Evolutionary conservation across 2,888 invertebrate species (phyloP), one percentile per base, ranked within the genome.

Genomic region (Lasioglossum vierecki): DNA sequence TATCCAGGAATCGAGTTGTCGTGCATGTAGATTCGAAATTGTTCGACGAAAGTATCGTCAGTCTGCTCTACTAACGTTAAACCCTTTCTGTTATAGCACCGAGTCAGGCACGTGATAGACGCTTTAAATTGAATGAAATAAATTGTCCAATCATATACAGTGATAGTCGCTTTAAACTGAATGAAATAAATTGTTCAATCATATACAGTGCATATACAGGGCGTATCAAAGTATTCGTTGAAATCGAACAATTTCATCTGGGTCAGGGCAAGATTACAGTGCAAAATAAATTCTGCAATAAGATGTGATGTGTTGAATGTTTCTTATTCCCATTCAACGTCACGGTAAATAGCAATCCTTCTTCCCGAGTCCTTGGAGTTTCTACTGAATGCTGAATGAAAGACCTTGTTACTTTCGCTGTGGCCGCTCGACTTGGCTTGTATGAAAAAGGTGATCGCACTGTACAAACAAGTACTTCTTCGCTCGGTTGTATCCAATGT

Each of bases 381-480:
- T 57, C 18, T 4, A 4, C 22, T 60, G 35, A 85, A 78, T 75
- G 77, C 68, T 49, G 73, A 57, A 35, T 30, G 15, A 49, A 73
- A 49, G 35, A 49, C 71, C 53, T 63, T 44, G 26, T 22, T 15
- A 68, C 86, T 85, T 86, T 87, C 76, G 63, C 72, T 18, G 73
- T 73, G 46, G 26, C 15, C 49, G 53, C 26, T 8, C 49, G 22
- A 2, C 15, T 44, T 9, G 4, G 4, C n/a, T n/a, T n/a, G n/a
- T 15, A 15, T 15, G 15, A 30, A 30, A 63, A 63, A 63, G 0
- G 0, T 8, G 30, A 30, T 30, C 8, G 2, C 30, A 15, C 18
- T 63, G 63, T 30, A 63, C 63, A 63, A 63, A 63, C 5, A 15
- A 63, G 63, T 63, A 15, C 15, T 2, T 63, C 30, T 6, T 11